Evolutionary conservation across 2,113 vertebrate species (phyloP).

Genomic region (Dissostichus mawsoni): DNA sequence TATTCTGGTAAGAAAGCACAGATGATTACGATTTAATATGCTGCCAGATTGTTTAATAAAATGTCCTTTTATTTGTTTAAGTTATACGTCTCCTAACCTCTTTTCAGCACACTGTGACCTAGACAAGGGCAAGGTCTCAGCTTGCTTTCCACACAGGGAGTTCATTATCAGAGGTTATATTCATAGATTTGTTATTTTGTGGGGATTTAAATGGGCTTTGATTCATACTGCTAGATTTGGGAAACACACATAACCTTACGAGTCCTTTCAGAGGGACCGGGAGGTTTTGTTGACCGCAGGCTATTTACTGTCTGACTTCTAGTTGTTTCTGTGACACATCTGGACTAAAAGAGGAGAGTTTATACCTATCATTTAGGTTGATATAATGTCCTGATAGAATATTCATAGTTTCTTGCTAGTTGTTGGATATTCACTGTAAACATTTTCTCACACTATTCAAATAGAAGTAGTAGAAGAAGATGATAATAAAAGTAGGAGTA

Average conservation of each 20-base stretch:
- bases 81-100: not conserved
- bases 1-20: not conserved
- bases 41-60: not conserved
- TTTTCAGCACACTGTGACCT: not conserved
- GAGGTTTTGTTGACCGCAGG: not conserved
- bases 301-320: not conserved
- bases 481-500: constrained; percentile 8
- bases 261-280: not conserved
- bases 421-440: no score
- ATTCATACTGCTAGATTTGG: not conserved
- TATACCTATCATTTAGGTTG: no score
- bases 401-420: no score
- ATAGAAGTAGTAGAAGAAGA: not conserved
- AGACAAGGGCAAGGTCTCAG: not conserved
- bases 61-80: not conserved
- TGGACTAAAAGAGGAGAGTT: not conserved
- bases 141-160: not conserved
- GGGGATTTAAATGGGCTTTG: not conserved
- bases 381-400: no score
- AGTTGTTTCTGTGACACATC: not conserved
- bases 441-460: not conserved
- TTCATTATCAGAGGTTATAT: not conserved
- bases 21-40: not conserved
- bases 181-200: not conserved
- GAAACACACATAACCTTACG: not conserved